These are phyloP conservation scores for Arothron firmamentum DNA, from an alignment of 2,113 vertebrate genomes.

Conservation along the genomic window DNA sequence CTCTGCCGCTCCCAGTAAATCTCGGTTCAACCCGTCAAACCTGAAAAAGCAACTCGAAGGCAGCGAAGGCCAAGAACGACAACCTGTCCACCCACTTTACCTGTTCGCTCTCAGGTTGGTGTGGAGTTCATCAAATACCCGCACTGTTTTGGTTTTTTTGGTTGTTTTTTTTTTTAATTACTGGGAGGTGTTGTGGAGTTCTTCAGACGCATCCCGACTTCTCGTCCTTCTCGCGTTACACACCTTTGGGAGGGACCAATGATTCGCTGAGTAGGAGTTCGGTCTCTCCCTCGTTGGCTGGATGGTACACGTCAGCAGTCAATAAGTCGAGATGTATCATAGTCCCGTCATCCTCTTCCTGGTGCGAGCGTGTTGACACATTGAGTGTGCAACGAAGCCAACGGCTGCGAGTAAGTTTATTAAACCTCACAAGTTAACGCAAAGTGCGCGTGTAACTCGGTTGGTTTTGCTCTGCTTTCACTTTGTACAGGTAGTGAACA, in stretches of 20 bases:
- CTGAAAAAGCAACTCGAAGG: neutral
- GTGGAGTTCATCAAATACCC: no score
- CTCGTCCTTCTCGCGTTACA: conserved; percentile 44
- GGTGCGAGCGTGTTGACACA: conserved; percentile 46
- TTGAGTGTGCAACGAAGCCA: conserved; percentile 1
- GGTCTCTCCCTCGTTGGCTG: conserved; percentile 51
- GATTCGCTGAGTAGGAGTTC: conserved; percentile 47
- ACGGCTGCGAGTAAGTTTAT: conserved; percentile 3
- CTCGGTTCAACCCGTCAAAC: conserved; percentile 27
- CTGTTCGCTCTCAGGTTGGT: no score
- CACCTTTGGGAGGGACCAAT: conserved; percentile 4
- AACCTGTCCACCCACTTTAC: neutral
- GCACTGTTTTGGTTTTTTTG: neutral
- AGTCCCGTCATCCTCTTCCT: conserved; percentile 61
- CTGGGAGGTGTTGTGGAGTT: no score
- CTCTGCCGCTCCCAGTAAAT: no score
- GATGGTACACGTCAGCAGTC: conserved; percentile 75
- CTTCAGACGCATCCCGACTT: neutral
- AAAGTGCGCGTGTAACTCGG: no score
- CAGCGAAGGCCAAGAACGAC: neutral
- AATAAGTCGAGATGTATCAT: conserved; percentile 34
- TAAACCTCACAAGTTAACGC: no score
- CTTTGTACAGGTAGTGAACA: conserved; percentile 28
- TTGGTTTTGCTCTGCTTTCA: neutral
- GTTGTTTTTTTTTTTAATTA: no score